Base-by-base conservation (phyloP, 2,888 invertebrate species). In the Drosophila tanythrix region DNA sequence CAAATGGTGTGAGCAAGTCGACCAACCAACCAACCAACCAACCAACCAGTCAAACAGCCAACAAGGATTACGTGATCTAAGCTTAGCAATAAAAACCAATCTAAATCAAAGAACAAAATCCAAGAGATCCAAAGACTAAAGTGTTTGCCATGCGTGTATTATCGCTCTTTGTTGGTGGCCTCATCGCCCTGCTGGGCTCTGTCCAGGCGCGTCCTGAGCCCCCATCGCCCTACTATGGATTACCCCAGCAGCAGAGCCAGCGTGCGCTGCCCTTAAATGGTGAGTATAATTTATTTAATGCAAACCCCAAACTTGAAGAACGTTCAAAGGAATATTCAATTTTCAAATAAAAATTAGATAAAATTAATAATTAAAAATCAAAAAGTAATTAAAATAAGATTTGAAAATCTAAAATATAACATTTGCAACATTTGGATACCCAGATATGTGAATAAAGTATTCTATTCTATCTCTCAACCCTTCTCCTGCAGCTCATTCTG, bases 221-320 rank as follows among this genome's bases (percentile, higher is more conserved):
- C 33, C 90, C 91, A 15, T 91, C 92, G 40, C 90, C 91, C 64
- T 92, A 91, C 65, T 94, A 94, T 38, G 91, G 90, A 83, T 84
- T 90, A 81, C 81, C 87, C 33, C 79, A 81, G 77, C 89, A 89
- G 82, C 91, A 87, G 70, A 92, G 92, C 93, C 91, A 91, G 93
- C 90, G 93, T 92, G 90, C 94, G 91, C 92, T 93, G 92, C 88
- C 94, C 87, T 65, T 94, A 92, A 92, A 94, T 90, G 92, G 88
- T 92, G 84, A 89, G 91, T 21, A 43, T 43, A 13, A 43, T 43
- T 43, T 8, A 15, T 15, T 27, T 46, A 46, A 3, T 7, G 21
- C 46, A 46, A 13, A 21, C 46, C 21, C 15, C 25, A 46, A 46
- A 46, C 25, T 25, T 2, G 8, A 8, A 25, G 7, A 21, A 11